Percentiles rank a stretch among this genome's conserved stretches.
These are phyloP conservation scores for Drosophila repleta DNA, from an alignment of 1,140 invertebrate genomes.

Conservation along the genomic window DNA sequence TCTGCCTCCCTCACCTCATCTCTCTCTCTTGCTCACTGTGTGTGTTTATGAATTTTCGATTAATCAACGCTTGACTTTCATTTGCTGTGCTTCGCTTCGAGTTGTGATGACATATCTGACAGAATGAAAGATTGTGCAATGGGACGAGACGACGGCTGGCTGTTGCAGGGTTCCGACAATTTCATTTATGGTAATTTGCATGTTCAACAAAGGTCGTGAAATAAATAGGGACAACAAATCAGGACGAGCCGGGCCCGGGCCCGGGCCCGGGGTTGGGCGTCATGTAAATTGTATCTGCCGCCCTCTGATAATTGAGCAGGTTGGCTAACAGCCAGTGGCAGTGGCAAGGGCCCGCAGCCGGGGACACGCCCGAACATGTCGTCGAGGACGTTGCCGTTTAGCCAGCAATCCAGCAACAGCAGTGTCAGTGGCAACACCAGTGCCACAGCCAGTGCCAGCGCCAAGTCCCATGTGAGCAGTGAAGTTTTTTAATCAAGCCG, in stretches of 20 bases:
- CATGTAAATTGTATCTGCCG: slow-evolving; percentile 62
- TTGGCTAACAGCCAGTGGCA: slow-evolving; percentile 4
- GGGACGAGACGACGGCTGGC: background rate
- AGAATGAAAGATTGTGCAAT: slow-evolving; percentile 63
- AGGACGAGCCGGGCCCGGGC: slow-evolving; percentile 43
- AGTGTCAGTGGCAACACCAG: slow-evolving; percentile 7
- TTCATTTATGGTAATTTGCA: slow-evolving; percentile 77
- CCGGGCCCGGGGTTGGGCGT: too few species aligned
- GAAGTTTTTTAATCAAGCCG: slow-evolving; percentile 84
- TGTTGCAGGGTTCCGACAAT: slow-evolving; percentile 50
- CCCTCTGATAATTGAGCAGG: slow-evolving; percentile 66
- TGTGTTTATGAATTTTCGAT: slow-evolving; percentile 63
- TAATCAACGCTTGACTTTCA: slow-evolving; percentile 67
- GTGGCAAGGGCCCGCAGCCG: slow-evolving; percentile 4
- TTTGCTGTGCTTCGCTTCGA: slow-evolving; percentile 20
- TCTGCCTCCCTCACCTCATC: background rate
- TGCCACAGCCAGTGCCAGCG: slow-evolving; percentile 5
- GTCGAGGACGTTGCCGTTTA: slow-evolving; percentile 35
- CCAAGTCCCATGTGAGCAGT: slow-evolving; percentile 82
- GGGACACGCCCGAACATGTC: slow-evolving; percentile 71
- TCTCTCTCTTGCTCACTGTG: background rate
- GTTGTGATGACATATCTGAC: slow-evolving; percentile 71
- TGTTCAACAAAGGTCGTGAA: slow-evolving; percentile 61
- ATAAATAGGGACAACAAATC: slow-evolving; percentile 81
- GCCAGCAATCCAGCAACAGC: slow-evolving; percentile 2